Conservation (phyloP, 2,797 vertebrate species). For the Malacoraja senta region DNA sequence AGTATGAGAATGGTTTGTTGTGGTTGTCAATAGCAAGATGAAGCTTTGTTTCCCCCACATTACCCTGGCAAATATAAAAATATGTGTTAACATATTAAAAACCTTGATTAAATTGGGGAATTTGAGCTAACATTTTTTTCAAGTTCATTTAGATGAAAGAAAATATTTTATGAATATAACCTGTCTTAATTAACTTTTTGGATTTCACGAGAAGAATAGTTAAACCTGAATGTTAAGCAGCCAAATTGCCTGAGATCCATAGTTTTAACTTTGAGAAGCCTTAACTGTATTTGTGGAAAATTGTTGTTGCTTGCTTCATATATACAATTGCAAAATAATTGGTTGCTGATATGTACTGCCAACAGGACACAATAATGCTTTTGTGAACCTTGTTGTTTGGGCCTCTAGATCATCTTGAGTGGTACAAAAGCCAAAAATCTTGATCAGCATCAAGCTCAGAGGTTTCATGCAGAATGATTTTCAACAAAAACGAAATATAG, state of each 20-base stretch:
- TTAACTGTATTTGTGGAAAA: slow-evolving; percentile 38
- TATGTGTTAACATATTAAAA: background rate
- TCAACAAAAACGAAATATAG: background rate
- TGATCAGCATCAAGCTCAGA: background rate
- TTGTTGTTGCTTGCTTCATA: slow-evolving; percentile 22
- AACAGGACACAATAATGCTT: slow-evolving; percentile 38
- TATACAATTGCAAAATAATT: background rate
- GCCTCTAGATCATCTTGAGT: background rate
- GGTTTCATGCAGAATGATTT: background rate
- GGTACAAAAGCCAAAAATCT: background rate
- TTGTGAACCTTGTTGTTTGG: slow-evolving; percentile 48
- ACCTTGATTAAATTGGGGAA: background rate
- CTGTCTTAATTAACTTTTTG: background rate
- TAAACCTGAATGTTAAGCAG: background rate
- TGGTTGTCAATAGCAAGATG: too few species aligned
- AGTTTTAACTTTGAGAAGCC: slow-evolving; percentile 56
- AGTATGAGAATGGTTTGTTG: too few species aligned
- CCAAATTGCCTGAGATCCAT: slow-evolving; percentile 60
- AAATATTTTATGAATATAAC: background rate
- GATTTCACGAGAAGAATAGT: background rate
- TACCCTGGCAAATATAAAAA: background rate
- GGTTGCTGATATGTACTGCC: slow-evolving; percentile 39
- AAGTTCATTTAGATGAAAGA: background rate
- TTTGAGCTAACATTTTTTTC: background rate
- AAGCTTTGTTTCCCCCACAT: background rate